Base-by-base conservation (phyloP, 2,113 vertebrate genomes). In the Montifringilla adamsi region DNA sequence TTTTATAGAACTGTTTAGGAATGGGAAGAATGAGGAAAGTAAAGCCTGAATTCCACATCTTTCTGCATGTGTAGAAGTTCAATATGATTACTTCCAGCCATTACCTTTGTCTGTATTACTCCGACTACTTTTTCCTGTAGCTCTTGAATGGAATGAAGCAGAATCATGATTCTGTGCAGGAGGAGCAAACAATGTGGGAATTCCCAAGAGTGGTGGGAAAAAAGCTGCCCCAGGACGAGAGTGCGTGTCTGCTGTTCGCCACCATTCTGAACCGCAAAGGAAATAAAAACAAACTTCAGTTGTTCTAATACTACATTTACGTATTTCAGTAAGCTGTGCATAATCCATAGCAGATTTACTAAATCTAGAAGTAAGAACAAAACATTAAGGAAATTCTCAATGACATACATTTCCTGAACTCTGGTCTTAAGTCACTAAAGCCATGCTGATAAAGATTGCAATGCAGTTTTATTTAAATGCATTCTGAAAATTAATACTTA, bases 101-200 rank as follows among this genome's bases (percentile, higher is more conserved):
- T 90, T 98, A 99, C 99, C 99, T 99, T 99, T 99, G 66, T 98
- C 97, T 64, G 96, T 82, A 93, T 78, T 95, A 88, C 97, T 97
- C 93, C 98, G 98, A 94, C 95, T 98, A 91, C 96, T 99, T 97
- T 99, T 99, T 96, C 98, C 98, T 87, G 98, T 68, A 84, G 97
- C 95, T 82, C 97, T 98, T 19, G 98, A 97, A 95, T 99, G 98
- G 93, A 98, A 98, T 37, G 97, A 95, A 92, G 93, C 66, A 43
- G 98, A 97, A 93, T 99, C 96, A 9, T 98, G 98, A 93, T 98
- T 99, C 94, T 98, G 98, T 52, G 98, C 94, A 50, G 98, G 96
- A 96, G 99, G 91, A 53, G 98, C 97, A 98, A 99, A 99, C 35
- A 98, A 89, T 22, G 99, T 98, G 90, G 99, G 98, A 46, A 99